These are phyloP conservation scores for Crioceris asparagi DNA, from an alignment of 2,888 invertebrate genomes.

Conservation along the genomic window DNA sequence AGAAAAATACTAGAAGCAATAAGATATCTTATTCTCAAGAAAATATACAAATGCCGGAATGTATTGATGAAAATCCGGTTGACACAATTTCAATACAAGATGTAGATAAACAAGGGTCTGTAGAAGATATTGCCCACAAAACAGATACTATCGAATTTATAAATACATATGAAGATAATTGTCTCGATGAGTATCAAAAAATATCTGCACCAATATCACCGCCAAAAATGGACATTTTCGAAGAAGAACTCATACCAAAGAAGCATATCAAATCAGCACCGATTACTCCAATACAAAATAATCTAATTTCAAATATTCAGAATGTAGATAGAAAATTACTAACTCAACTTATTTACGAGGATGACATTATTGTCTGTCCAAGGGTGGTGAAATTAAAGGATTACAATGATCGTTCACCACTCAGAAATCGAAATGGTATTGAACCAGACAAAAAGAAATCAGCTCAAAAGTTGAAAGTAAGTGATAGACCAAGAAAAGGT, in stretches of 20 bases:
- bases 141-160: too few species aligned
- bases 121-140: too few species aligned
- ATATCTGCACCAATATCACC: background rate
- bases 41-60: too few species aligned
- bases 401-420: constrained; percentile 27
- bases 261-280: constrained; percentile 13
- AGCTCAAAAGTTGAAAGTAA: constrained; percentile 28
- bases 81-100: too few species aligned
- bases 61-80: too few species aligned
- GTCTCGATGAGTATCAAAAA: too few species aligned
- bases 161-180: too few species aligned
- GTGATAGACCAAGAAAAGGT: constrained; percentile 31
- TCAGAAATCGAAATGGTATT: constrained; percentile 27
- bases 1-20: too few species aligned
- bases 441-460: constrained; percentile 21
- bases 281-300: constrained; percentile 10
- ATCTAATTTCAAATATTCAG: constrained; percentile 17
- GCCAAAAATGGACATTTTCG: background rate
- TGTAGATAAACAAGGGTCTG: too few species aligned
- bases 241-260: background rate
- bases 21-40: too few species aligned
- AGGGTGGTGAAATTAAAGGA: constrained; percentile 30
- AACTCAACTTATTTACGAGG: constrained; percentile 49
- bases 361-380: constrained; percentile 29
- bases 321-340: constrained; percentile 38